Evolutionary conservation across 2,888 invertebrate species (phyloP).

Genomic region (Drosophila percnosoma): DNA sequence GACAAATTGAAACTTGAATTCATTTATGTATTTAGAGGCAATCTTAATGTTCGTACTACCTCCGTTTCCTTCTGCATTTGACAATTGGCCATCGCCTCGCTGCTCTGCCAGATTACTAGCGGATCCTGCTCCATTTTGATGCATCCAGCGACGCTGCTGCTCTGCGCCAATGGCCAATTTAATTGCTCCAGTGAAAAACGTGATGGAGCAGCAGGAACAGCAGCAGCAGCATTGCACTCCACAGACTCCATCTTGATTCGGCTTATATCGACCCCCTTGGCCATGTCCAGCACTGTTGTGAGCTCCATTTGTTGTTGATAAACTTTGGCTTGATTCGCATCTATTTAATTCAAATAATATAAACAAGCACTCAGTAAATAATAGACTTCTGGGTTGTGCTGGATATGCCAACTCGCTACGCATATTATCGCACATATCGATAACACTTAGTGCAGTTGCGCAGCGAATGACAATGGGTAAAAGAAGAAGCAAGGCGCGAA

Average conservation of each 20-base stretch:
- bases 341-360: slow-evolving; percentile 12
- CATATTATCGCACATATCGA: not conserved
- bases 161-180: slow-evolving; percentile 19
- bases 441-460: not conserved
- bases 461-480: not conserved
- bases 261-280: not conserved
- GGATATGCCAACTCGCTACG: slow-evolving; percentile 14
- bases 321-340: not conserved
- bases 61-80: slow-evolving; percentile 6
- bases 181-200: slow-evolving; percentile 15
- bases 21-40: not conserved
- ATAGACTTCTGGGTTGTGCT: not conserved
- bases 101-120: slow-evolving; percentile 7
- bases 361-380: slow-evolving; percentile 22
- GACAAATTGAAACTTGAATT: not conserved
- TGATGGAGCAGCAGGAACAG: not conserved
- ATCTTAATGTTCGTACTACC: slow-evolving; percentile 9
- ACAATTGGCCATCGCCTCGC: slow-evolving; percentile 3
- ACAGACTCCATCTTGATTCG: slow-evolving; percentile 27
- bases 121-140: slow-evolving; percentile 17
- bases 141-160: not conserved
- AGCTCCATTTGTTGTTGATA: not conserved
- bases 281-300: slow-evolving; percentile 6
- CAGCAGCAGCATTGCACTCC: slow-evolving; percentile 1
- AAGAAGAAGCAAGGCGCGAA: slow-evolving; percentile 12